Conservation (phyloP, 1,140 invertebrate genomes). For the Sesamia nonagrioides region DNA sequence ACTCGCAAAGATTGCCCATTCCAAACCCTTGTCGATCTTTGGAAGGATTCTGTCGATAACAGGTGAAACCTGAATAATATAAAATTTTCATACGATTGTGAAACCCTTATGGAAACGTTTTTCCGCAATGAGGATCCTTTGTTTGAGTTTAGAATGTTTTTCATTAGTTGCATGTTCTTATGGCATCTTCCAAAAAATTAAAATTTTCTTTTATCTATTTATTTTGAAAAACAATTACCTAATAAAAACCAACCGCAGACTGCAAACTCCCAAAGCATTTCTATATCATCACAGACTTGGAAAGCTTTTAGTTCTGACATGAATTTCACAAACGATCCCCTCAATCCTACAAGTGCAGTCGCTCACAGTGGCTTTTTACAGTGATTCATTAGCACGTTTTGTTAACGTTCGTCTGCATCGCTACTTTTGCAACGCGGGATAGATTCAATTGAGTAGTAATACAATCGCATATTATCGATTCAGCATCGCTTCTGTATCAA, state of each 20-base stretch:
- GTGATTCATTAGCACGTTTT: no score
- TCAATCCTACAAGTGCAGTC: background rate
- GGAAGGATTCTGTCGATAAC: slow-evolving; percentile 21
- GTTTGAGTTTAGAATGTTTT: background rate
- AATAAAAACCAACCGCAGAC: no score
- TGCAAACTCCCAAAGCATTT: no score
- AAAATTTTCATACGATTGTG: slow-evolving; percentile 37
- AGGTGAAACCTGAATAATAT: slow-evolving; percentile 11
- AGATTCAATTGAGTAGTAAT: no score
- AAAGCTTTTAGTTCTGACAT: background rate
- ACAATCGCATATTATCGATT: no score
- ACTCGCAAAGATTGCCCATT: slow-evolving; percentile 28
- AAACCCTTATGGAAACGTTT: slow-evolving; percentile 29
- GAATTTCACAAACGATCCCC: background rate
- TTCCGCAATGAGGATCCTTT: slow-evolving; percentile 2
- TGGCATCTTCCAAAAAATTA: background rate
- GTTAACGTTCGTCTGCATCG: no score
- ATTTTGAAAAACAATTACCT: no score
- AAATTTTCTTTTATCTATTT: background rate
- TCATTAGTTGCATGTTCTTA: slow-evolving; percentile 1
- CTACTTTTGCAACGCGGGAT: no score
- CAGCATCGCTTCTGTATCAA: no score
- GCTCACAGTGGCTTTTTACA: no score
- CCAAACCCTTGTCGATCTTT: slow-evolving; percentile 37
- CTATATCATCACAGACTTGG: no score